Conservation (phyloP, 2,113 vertebrate species). For the Tachysurus vachellii region DNA sequence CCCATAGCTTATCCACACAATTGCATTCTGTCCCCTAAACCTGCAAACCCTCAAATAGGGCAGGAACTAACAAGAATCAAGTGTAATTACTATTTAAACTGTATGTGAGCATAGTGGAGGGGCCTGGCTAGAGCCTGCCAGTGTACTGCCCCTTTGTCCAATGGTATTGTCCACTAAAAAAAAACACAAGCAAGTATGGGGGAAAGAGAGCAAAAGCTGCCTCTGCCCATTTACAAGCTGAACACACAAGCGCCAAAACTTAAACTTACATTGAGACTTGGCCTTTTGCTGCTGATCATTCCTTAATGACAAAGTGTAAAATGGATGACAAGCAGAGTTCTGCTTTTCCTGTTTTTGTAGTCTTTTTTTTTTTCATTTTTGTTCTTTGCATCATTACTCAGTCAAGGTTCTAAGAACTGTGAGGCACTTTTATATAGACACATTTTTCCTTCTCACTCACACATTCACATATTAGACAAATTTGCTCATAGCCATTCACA, state of each 20-base stretch:
- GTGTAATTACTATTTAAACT: slow-evolving; percentile 20
- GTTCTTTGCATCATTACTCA: slow-evolving; percentile 71
- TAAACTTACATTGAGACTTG: slow-evolving; percentile 39
- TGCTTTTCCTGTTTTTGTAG: slow-evolving; percentile 31
- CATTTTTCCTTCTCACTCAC: slow-evolving; percentile 69
- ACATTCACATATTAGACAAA: slow-evolving; percentile 67
- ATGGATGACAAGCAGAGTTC: slow-evolving; percentile 32
- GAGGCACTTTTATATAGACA: slow-evolving; percentile 99
- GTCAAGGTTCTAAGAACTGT: slow-evolving; percentile 98
- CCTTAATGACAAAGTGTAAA: slow-evolving; percentile 7
- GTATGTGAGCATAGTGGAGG: slow-evolving; percentile 15
- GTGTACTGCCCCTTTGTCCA: slow-evolving; percentile 5
- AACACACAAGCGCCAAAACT: slow-evolving; percentile 38
- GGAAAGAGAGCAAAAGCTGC: slow-evolving; percentile 58
- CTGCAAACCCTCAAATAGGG: not conserved
- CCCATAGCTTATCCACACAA: not conserved
- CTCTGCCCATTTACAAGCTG: not conserved
- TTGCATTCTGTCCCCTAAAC: not conserved
- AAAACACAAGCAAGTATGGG: slow-evolving; percentile 56
- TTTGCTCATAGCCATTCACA: slow-evolving; percentile 76
- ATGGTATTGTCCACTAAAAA: slow-evolving; percentile 18
- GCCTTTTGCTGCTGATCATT: slow-evolving; percentile 1
- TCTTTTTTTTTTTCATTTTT: slow-evolving; percentile 42
- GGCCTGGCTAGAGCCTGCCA: not conserved
- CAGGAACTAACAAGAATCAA: not conserved